Evolutionary conservation across 2,888 invertebrate species (phyloP).

Genomic region (Caenorhabditis japonica): DNA sequence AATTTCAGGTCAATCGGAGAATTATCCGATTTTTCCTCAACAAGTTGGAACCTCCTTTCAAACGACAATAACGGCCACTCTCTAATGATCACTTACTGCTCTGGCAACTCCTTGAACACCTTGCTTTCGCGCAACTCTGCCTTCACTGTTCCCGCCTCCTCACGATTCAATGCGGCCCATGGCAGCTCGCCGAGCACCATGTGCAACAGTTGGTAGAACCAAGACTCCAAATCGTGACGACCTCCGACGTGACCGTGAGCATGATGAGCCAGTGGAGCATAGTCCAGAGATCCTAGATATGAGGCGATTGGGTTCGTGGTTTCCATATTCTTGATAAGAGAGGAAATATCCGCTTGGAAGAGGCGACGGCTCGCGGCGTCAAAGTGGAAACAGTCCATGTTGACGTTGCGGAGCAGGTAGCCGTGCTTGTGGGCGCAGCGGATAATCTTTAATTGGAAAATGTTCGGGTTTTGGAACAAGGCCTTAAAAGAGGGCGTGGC

Average conservation of each 20-base stretch:
- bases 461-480: not conserved
- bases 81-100: conserved; percentile 24
- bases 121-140: conserved; percentile 8
- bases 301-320: conserved; percentile 18
- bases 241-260: conserved; percentile 8
- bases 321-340: conserved; percentile 41
- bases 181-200: conserved; percentile 62
- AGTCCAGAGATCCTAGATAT: conserved; percentile 59
- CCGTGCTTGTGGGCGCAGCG: conserved; percentile 50
- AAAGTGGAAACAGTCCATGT: conserved; percentile 63
- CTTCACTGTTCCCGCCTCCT: conserved; percentile 44
- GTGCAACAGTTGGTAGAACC: conserved; percentile 63
- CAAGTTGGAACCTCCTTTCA: too few relatives aligned
- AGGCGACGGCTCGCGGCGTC: conserved; percentile 67
- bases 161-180: conserved; percentile 54
- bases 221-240: conserved; percentile 66
- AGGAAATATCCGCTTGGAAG: conserved; percentile 69
- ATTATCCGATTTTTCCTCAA: too few relatives aligned
- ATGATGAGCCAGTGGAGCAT: conserved; percentile 60
- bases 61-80: too few relatives aligned
- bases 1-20: too few relatives aligned
- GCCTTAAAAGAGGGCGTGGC: not conserved
- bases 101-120: conserved; percentile 35
- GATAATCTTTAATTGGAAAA: conserved; percentile 39
- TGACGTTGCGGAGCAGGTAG: conserved; percentile 54